A percentile compares a stretch with the other conserved stretches of the same genome.
Evolutionary conservation across 1,140 invertebrate species (phyloP).

Genomic region (Streblospio benedicti): DNA sequence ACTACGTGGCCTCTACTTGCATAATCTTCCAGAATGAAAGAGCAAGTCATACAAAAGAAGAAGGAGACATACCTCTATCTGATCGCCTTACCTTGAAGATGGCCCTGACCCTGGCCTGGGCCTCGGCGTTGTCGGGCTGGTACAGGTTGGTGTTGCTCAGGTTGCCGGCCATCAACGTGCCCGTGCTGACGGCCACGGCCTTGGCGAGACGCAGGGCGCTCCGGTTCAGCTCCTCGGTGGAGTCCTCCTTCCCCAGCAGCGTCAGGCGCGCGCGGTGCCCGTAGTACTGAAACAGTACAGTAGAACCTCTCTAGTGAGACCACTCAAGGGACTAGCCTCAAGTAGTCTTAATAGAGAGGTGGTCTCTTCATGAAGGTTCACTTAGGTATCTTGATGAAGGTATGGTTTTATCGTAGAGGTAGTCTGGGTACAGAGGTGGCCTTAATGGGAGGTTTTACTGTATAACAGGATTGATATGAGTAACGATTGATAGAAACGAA

Average conservation of each 20-base stretch:
- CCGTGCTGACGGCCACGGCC: conserved; percentile 29
- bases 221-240: conserved; percentile 32
- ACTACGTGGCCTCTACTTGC: too few species aligned
- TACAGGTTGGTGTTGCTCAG: conserved; percentile 33
- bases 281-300: conserved; percentile 37
- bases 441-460: too few species aligned
- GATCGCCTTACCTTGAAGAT: not conserved
- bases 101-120: not conserved
- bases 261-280: conserved; percentile 32
- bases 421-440: too few species aligned
- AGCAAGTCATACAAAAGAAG: not conserved
- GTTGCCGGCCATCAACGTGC: conserved; percentile 34
- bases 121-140: conserved; percentile 18
- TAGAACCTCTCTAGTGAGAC: too few species aligned
- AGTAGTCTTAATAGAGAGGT: too few species aligned
- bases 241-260: conserved; percentile 30
- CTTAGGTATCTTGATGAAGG: too few species aligned
- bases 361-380: too few species aligned
- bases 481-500: too few species aligned
- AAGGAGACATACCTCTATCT: not conserved
- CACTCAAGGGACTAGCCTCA: too few species aligned
- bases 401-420: too few species aligned
- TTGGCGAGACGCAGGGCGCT: conserved; percentile 32
- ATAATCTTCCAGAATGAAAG: too few species aligned
- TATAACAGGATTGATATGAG: too few species aligned